phyloP scores from a whole-genome alignment of 2,113 vertebrate species.

The Hippocampus mohnikei region DNA sequence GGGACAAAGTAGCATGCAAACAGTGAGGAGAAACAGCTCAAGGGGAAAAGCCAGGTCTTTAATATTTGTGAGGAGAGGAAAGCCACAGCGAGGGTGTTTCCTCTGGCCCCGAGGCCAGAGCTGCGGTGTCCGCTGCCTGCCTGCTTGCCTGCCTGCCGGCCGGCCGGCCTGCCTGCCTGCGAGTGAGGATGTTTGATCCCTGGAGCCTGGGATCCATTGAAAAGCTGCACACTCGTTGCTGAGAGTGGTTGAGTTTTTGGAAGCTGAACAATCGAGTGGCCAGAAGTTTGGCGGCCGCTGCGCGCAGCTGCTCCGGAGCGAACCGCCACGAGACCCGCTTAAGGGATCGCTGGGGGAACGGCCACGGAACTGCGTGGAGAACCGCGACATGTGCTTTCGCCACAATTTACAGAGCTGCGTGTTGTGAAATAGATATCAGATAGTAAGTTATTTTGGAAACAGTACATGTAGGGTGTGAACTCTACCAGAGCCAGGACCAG shows the following conservation, averaged over 20 bases:
- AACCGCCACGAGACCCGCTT: slow-evolving; percentile 58
- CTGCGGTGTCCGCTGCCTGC: slow-evolving; percentile 68
- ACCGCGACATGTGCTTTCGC: slow-evolving; percentile 74
- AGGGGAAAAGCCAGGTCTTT: slow-evolving; percentile 74
- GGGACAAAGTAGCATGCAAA: slow-evolving; percentile 65
- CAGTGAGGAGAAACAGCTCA: slow-evolving; percentile 62
- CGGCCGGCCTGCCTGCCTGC: slow-evolving; percentile 59
- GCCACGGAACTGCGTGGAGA: slow-evolving; percentile 60
- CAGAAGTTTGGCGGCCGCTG: slow-evolving; percentile 50
- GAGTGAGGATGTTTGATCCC: slow-evolving; percentile 69
- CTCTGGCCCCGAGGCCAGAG: slow-evolving; percentile 63
- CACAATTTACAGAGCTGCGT: slow-evolving; percentile 76
- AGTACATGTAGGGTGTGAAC: slow-evolving; percentile 31
- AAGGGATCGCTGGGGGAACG: slow-evolving; percentile 59
- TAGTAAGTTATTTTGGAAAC: slow-evolving; percentile 75
- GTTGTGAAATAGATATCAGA: slow-evolving; percentile 73
- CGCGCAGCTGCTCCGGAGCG: slow-evolving; percentile 62
- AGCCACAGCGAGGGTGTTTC: slow-evolving; percentile 78
- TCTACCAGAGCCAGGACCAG: background rate
- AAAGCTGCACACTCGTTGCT: slow-evolving; percentile 67
- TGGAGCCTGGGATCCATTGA: slow-evolving; percentile 62
- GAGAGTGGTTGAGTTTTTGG: slow-evolving; percentile 61
- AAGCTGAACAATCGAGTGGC: slow-evolving; percentile 64
- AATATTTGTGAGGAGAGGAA: slow-evolving; percentile 78
- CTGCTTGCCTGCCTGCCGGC: slow-evolving; percentile 17